These are phyloP conservation scores for Megalonaias nervosa DNA, from an alignment of 1,140 invertebrate species.

Conservation along the genomic window DNA sequence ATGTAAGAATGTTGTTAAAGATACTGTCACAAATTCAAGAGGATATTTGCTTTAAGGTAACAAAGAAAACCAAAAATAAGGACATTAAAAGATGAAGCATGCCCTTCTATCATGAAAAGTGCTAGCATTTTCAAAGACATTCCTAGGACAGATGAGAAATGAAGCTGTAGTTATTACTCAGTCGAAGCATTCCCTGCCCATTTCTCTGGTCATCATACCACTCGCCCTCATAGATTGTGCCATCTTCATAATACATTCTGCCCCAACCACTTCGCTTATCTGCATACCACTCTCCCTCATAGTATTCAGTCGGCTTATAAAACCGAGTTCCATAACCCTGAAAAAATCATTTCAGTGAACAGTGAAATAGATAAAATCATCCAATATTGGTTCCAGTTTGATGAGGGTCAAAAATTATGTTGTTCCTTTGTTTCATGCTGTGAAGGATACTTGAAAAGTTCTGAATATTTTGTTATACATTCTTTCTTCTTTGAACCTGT, in stretches of 20 bases:
- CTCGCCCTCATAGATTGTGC: constrained; percentile 72
- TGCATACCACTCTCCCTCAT: constrained; percentile 72
- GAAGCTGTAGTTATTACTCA: constrained; percentile 48
- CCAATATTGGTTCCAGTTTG: not conserved
- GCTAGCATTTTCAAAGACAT: no score
- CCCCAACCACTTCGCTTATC: constrained; percentile 72
- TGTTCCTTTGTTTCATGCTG: not conserved
- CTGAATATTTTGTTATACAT: no score
- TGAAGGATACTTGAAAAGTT: not conserved
- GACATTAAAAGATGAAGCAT: not conserved
- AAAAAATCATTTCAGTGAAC: constrained; percentile 7
- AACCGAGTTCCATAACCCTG: constrained; percentile 72
- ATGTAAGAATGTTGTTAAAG: not conserved
- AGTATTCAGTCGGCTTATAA: constrained; percentile 68
- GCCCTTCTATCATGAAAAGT: no score
- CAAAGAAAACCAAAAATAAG: not conserved
- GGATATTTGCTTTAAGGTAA: not conserved
- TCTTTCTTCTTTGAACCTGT: no score
- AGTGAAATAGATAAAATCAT: not conserved
- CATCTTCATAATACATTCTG: constrained; percentile 71
- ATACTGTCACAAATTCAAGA: no score
- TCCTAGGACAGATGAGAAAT: no score
- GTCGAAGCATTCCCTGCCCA: constrained; percentile 71
- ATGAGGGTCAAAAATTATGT: not conserved
- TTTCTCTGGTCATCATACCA: constrained; percentile 71